Evolutionary conservation across 2,113 vertebrate species (phyloP), one percentile per base, ranked within the genome.

Genomic region (Phoxinus phoxinus): DNA sequence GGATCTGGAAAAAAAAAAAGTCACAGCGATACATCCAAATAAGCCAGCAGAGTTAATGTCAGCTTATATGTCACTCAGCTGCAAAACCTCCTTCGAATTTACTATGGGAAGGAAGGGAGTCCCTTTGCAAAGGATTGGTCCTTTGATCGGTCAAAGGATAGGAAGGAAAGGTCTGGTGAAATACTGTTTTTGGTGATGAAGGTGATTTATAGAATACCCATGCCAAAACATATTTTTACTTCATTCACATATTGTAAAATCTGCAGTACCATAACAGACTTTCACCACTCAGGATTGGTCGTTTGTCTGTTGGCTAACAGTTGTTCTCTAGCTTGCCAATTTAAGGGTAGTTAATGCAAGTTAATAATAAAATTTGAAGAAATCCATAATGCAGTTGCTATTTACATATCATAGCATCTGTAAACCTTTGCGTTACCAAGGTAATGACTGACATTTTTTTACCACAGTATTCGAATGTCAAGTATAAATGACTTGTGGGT

Each of bases 21-120:
- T 83, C 41, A 69, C 46, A 75, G 25, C 11, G 21, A 84, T 84
- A 46, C 75, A 82, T 84, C 77, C 59, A 81, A 81, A 77, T 76
- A 51, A 76, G 61, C 35, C 21, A 6, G n/a, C 76, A 41, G 30
- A 71, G 35, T 88, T 72, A 69, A 61, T 30, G 56, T 67, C 56
- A 56, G 59, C 69, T 8, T 69, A 81, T 76, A 81, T 76, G 67
- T 84, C 69, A 41, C 75, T 88, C 65, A 80, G 17, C 35, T 32
- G 3, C 21, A 41, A 21, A 25, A 46, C 65, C 19, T 7, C 9
- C 17, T 15, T 63, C 0, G 12, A 25, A 72, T 74, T 46, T 53
- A 44, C 35, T 41, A 46, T 53, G 4, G 21, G 46, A 44, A 56
- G 13, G 32, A 44, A 56, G 46, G 32, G 9, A 77, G 44, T 77